Base-by-base conservation (phyloP, 2,797 vertebrate genomes). In the Astyanax mexicanus region DNA sequence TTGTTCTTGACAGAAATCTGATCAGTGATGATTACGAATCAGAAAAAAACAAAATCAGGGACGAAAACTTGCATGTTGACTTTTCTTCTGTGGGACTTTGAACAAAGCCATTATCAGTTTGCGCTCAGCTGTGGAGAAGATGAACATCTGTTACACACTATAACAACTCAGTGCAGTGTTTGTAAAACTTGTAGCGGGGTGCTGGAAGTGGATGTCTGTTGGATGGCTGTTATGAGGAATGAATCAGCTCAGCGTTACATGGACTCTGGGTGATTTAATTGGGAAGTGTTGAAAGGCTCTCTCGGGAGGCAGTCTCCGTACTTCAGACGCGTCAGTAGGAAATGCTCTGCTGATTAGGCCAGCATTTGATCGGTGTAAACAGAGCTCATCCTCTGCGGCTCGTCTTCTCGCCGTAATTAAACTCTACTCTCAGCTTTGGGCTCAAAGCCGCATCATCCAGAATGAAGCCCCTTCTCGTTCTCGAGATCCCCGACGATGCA, bases 401-500 rank as follows among this genome's bases (percentile, higher is more conserved):
- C 55, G 27, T 23, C 47, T 37, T 77, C 79, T 72, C 44, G 60
- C 69, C 29, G 70, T 75, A 81, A 76, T 77, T 79, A 72, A 81
- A 77, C 60, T 17, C 67, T 25, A 1, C 15, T 21, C 23, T 19
- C 21, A 47, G 25, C 64, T 77, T 37, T 65, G n/a, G 29, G 3
- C 45, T 44, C 3, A 57, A 67, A n/a, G 7, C 29, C n/a, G 60
- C 42, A 45, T 25, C n/a, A n/a, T n/a, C n/a, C n/a, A 32, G 11
- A 62, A 38, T 65, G 13, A 60, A 37, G 32, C 9, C 57, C 77
- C 84, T 81, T 4, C 78, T 85, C 80, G 80, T 86, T 78, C 81
- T 73, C n/a, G n/a, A n/a, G n/a, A n/a, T n/a, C 71, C 85, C 86
- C 81, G 81, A 66, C 75, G 73, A 1, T 79, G 83, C 64, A 87